Percentiles rank a stretch among this genome's conserved stretches.
These are phyloP conservation scores for Beris morrisii DNA, from an alignment of 2,888 invertebrate species.

Conservation along the genomic window DNA sequence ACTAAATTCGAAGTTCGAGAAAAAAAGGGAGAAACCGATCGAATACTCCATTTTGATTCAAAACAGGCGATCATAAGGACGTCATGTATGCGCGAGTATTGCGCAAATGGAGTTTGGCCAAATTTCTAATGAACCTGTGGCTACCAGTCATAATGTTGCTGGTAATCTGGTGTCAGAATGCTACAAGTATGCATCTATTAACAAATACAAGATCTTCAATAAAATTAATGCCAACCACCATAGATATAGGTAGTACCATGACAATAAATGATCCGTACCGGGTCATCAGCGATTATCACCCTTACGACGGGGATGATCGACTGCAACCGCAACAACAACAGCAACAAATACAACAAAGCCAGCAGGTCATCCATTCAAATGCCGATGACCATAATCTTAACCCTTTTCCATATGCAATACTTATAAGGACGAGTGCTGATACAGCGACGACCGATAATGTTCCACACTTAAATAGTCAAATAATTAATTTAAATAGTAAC, in stretches of 20 bases:
- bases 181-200: slow-evolving; percentile 46
- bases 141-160: slow-evolving; percentile 54
- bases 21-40: not conserved
- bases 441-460: slow-evolving; percentile 43
- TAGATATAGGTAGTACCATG: slow-evolving; percentile 28
- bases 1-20: not conserved
- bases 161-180: slow-evolving; percentile 50
- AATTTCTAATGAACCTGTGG: slow-evolving; percentile 57
- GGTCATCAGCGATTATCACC: not conserved
- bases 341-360: slow-evolving; percentile 31
- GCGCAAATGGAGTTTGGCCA: slow-evolving; percentile 59
- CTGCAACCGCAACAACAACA: slow-evolving; percentile 39
- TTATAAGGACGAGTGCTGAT: slow-evolving; percentile 31
- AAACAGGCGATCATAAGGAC: slow-evolving; percentile 45
- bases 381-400: slow-evolving; percentile 7
- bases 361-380: not conserved
- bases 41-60: slow-evolving; percentile 4
- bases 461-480: slow-evolving; percentile 56
- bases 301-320: not conserved
- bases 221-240: slow-evolving; percentile 3
- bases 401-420: slow-evolving; percentile 32
- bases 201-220: slow-evolving; percentile 41
- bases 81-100: slow-evolving; percentile 59
- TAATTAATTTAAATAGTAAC: slow-evolving; percentile 45
- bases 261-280: slow-evolving; percentile 21